Evolutionary conservation across 2,113 vertebrate species (phyloP).

Genomic region (Marcusenius ussheri): DNA sequence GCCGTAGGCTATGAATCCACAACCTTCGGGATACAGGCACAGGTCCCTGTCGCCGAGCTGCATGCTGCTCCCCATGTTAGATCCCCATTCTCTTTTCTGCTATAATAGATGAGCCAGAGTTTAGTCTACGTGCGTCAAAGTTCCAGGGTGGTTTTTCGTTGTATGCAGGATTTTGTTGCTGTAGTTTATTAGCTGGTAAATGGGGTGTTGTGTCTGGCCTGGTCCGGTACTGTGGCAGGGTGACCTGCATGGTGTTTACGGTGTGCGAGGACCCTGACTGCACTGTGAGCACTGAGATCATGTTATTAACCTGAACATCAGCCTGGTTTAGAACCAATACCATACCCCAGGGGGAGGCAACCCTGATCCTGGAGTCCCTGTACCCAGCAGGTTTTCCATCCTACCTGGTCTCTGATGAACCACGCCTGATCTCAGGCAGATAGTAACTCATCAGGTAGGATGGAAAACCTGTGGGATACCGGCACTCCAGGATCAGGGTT

Average conservation of each 20-base stretch:
- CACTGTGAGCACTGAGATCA: background rate
- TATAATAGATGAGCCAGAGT: background rate
- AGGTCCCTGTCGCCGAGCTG: background rate
- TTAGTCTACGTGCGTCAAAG: background rate
- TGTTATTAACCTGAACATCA: background rate
- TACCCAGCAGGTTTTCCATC: background rate
- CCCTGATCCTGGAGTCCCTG: background rate
- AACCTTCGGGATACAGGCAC: background rate
- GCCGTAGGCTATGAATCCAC: background rate
- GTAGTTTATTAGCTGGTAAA: background rate
- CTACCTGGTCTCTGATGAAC: background rate
- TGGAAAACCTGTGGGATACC: background rate
- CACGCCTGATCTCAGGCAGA: background rate
- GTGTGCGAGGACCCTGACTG: background rate
- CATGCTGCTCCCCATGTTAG: background rate
- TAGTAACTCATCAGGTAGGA: background rate
- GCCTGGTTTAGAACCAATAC: background rate
- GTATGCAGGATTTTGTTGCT: background rate
- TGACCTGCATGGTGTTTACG: background rate
- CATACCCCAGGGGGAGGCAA: background rate
- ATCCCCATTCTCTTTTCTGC: background rate
- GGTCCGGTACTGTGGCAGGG: background rate
- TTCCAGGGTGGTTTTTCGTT: background rate
- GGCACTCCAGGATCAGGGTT: background rate
- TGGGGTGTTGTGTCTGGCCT: background rate